phyloP scores from a whole-genome alignment of 2,113 vertebrate genomes.

The Nibea albiflora region DNA sequence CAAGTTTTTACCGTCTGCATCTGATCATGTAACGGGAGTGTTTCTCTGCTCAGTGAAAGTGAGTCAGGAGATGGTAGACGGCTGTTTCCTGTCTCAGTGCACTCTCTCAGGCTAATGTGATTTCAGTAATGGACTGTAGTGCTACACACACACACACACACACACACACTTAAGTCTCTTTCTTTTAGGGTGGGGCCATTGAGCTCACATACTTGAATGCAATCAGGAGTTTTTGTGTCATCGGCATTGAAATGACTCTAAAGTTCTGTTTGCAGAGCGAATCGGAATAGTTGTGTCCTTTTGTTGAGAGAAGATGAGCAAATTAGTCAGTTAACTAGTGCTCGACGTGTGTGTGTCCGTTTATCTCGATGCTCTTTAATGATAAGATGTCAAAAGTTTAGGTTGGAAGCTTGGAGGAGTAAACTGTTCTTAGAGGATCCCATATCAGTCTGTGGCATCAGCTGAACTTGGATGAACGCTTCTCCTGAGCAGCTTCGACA shows the following conservation, averaged over 20 bases:
- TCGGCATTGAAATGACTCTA: not conserved
- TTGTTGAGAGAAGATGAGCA: not conserved
- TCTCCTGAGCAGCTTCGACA: not conserved
- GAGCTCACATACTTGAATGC: conserved; percentile 45
- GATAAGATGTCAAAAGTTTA: not conserved
- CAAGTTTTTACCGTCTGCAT: not conserved
- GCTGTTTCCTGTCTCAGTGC: conserved; percentile 71
- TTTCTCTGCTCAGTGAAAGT: conserved; percentile 37
- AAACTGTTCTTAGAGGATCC: no score
- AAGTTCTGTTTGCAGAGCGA: not conserved
- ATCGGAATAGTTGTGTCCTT: not conserved
- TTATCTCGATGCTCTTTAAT: not conserved
- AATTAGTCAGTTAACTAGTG: not conserved
- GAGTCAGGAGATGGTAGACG: conserved; percentile 65
- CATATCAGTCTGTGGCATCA: not conserved
- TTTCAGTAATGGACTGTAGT: conserved; percentile 80
- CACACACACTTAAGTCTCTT: conserved; percentile 41
- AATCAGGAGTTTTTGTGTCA: conserved; percentile 13
- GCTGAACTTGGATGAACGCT: not conserved
- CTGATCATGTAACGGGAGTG: not conserved
- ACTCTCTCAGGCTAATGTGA: conserved; percentile 75
- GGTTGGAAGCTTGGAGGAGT: no score
- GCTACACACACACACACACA: conserved; percentile 26
- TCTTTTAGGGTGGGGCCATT: conserved; percentile 62
- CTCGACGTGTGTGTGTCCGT: not conserved